These are phyloP conservation scores for Horisme vitalbata DNA, from an alignment of 2,888 invertebrate genomes.

Conservation along the genomic window DNA sequence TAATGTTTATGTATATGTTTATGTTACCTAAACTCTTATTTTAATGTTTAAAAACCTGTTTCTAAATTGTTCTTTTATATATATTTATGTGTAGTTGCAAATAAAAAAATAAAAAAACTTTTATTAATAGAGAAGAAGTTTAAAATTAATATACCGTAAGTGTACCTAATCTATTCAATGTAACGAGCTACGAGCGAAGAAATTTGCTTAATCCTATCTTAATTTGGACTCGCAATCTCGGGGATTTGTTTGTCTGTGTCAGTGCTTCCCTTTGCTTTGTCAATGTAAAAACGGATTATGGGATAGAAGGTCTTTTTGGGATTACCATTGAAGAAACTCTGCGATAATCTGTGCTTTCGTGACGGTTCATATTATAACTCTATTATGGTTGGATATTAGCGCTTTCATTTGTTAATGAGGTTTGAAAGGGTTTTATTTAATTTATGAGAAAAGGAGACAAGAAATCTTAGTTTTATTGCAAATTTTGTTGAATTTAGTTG, in stretches of 20 bases:
- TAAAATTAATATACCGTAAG: slow-evolving; percentile 23
- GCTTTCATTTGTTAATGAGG: slow-evolving; percentile 24
- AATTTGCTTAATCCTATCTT: slow-evolving; percentile 66
- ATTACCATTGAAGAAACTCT: slow-evolving; percentile 20
- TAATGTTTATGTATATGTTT: no score
- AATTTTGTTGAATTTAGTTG: no score
- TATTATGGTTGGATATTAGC: slow-evolving; percentile 42
- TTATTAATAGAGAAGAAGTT: slow-evolving; percentile 13
- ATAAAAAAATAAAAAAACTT: no score
- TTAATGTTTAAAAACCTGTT: no score
- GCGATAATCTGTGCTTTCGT: slow-evolving; percentile 30
- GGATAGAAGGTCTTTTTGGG: slow-evolving; percentile 50
- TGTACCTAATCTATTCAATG: slow-evolving; percentile 38
- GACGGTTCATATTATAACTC: slow-evolving; percentile 52
- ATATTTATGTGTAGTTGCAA: no score
- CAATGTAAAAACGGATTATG: slow-evolving; percentile 67
- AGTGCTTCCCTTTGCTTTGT: slow-evolving; percentile 57
- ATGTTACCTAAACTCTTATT: no score
- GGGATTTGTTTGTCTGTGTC: slow-evolving; percentile 60
- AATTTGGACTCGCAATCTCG: slow-evolving; percentile 66
- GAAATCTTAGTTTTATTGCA: no score
- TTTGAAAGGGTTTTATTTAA: slow-evolving; percentile 3
- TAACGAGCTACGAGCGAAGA: slow-evolving; percentile 50
- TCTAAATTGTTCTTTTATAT: no score
- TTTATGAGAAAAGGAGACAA: no score